Base-by-base conservation (phyloP, 2,888 invertebrate genomes). In the Morpho achilles region DNA sequence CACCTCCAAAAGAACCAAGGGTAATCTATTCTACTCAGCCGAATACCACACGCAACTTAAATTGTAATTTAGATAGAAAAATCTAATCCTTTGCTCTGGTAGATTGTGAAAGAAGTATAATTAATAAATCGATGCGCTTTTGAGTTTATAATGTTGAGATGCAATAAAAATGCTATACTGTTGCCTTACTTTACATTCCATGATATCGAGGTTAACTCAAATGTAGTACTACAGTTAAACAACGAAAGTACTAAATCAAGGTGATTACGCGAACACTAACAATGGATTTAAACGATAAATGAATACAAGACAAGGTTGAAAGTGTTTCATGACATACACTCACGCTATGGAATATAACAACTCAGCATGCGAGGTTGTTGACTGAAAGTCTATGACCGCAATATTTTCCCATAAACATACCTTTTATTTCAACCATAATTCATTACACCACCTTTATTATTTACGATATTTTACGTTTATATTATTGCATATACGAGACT, bases 281-380 rank as follows among this genome's bases (percentile, higher is more conserved):
- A 54, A 60, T 60, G 53, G 47, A 51, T 49, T 59, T 52, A 56
- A 56, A 22, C 47, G 32, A 51, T 56, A 56, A 55, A 62, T 60
- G 59, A 60, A 55, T 54, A 45, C 53, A 50, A 56, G 47, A 44
- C 56, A 58, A 63, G 63, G 61, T 49, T 52, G 53, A 61, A 58
- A 64, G 50, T 40, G 52, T 59, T 62, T 53, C 58, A 60, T 50
- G 56, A 49, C 57, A 49, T 54, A 72, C 70, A 76, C 77, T 74
- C 63, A 59, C 60, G 56, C 60, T 62, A 65, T 54, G 57, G 61
- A 56, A 61, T 50, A 50, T 46, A 54, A 59, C 41, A 51, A 41
- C 54, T 55, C 22, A 49, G 32, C 50, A 60, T 60, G 43, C 53
- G 47, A 53, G 49, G 23, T 46, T 43, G 55, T 42, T 23, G 22